Percentiles rank a stretch among this genome's conserved stretches.
Conservation (phyloP, 2,888 invertebrate genomes). For the Vandiemenella viatica region DNA sequence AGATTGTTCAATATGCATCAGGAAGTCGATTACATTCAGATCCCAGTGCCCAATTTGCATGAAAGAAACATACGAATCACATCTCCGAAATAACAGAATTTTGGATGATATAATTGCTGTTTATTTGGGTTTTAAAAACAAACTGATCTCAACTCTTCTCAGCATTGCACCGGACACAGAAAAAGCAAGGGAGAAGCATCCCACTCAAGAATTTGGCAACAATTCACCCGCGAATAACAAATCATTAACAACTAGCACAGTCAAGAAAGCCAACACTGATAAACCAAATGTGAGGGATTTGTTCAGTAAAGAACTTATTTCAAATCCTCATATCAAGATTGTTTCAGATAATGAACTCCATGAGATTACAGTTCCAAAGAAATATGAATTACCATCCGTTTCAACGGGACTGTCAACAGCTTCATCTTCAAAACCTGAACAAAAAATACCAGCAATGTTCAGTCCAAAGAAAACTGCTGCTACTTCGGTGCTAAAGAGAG, state of each 20-base stretch:
- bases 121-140: slow-evolving; percentile 25
- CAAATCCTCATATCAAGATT: neutral
- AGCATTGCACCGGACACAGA: neutral
- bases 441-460: neutral
- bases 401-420: too few relatives aligned
- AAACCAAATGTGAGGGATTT: too few relatives aligned
- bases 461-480: neutral
- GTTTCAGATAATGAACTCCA: neutral
- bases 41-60: slow-evolving; percentile 34
- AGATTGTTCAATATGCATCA: slow-evolving; percentile 37
- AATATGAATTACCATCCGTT: too few relatives aligned
- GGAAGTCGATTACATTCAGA: slow-evolving; percentile 33
- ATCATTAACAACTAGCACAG: neutral
- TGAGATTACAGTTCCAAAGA: neutral
- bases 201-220: neutral
- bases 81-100: slow-evolving; percentile 31
- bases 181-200: neutral
- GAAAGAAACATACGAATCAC: slow-evolving; percentile 29
- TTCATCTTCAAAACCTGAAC: neutral
- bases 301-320: neutral
- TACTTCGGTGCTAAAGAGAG: slow-evolving; percentile 15
- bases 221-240: too few relatives aligned
- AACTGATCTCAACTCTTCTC: slow-evolving; percentile 18
- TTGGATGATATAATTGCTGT: slow-evolving; percentile 30
- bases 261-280: neutral